Evolutionary conservation across 2,113 vertebrate genomes (phyloP).

Genomic region (Sapajus apella): DNA sequence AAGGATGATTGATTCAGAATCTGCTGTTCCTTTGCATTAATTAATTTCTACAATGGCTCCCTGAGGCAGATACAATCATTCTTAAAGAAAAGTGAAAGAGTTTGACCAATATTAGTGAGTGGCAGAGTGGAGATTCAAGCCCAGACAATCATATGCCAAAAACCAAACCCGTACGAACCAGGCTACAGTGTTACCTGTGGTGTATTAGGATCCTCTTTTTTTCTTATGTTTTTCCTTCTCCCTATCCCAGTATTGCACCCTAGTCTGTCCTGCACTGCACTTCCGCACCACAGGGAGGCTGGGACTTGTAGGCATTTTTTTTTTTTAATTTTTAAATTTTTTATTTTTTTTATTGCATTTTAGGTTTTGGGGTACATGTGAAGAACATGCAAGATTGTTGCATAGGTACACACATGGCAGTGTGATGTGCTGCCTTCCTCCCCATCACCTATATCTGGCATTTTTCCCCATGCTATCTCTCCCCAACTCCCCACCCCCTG

Average conservation of each 20-base stretch:
- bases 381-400: too few relatives aligned
- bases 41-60: not conserved
- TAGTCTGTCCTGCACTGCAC: too few relatives aligned
- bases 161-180: not conserved
- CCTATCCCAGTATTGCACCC: accelerated
- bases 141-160: not conserved
- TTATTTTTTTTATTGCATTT: too few relatives aligned
- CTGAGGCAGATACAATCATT: not conserved
- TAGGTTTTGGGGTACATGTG: too few relatives aligned
- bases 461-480: too few relatives aligned
- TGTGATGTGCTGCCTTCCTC: too few relatives aligned
- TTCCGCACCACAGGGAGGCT: not conserved
- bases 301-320: not conserved
- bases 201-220: accelerated
- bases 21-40: not conserved
- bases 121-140: not conserved
- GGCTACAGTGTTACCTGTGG: not conserved
- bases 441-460: too few relatives aligned
- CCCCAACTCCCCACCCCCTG: too few relatives aligned
- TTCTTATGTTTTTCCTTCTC: not conserved
- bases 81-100: not conserved
- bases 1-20: not conserved
- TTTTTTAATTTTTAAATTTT: too few relatives aligned
- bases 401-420: too few relatives aligned
- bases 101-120: not conserved